Evolutionary conservation across 2,888 invertebrate genomes (phyloP), one percentile per base, ranked within the genome.

Genomic region (Syrphus vitripennis): DNA sequence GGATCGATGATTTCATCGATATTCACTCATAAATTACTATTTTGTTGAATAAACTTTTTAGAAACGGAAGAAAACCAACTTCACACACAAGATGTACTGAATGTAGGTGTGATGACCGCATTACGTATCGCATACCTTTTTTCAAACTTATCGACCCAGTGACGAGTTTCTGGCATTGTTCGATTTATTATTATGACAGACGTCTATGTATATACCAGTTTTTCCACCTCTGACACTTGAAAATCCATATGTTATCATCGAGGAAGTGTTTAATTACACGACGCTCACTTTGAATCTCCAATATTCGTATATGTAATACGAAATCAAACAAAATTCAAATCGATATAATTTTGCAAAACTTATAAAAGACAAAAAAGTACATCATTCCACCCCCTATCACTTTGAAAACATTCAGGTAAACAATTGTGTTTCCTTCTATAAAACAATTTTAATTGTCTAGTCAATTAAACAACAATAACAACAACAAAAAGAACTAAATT

Each of bases 261-360:
- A 59, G 74, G 69, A 81, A 81, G 69, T 74, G 67, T 77, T 83
- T 77, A 83, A 72, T 83, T 77, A 77, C 42, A 57, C 55, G 45
- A 40, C 37, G n/a, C n/a, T n/a, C n/a, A n/a, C n/a, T n/a, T n/a
- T n/a, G n/a, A n/a, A n/a, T n/a, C n/a, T n/a, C n/a, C n/a, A n/a
- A n/a, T n/a, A n/a, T n/a, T n/a, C n/a, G n/a, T n/a, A n/a, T n/a
- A n/a, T n/a, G n/a, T n/a, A n/a, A n/a, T n/a, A n/a, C n/a, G 2
- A 53, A 69, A 53, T 24, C 50, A 53, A 53, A n/a, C 2, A 53
- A 26, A 69, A 65, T 65, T 40, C 24, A 24, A 61, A 61, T 40
- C 61, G n/a, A 40, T 19, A 12, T 31, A 53, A 3, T 42, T 65
- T 31, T 50, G 48, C 57, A 19, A n/a, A 71, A 65, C 24, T 12